Percentiles rank a stretch among this genome's conserved stretches.
Conservation (phyloP, 2,797 vertebrate species). For the Erpetoichthys calabaricus region DNA sequence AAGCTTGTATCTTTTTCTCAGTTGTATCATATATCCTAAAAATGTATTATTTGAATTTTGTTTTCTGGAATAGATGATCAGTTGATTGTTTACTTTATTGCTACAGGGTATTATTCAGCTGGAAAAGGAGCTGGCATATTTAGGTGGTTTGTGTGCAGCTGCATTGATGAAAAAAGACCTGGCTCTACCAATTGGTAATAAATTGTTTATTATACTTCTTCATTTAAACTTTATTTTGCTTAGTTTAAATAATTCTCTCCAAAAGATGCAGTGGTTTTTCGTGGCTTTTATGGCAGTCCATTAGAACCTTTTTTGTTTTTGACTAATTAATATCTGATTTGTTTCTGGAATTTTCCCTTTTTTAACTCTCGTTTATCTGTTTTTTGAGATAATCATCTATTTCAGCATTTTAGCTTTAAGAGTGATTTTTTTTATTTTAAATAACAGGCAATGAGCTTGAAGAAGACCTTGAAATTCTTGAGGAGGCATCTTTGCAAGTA, state of each 20-base stretch:
- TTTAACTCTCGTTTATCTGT: no score
- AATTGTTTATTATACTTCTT: background rate
- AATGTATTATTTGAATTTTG: no score
- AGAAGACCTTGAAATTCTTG: constrained; percentile 95
- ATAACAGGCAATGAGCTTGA: constrained; percentile 81
- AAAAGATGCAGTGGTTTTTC: background rate
- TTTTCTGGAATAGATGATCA: no score
- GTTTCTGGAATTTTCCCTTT: no score
- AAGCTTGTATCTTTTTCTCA: no score
- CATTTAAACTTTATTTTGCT: background rate
- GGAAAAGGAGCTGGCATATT: constrained; percentile 89
- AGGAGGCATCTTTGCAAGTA: constrained; percentile 95
- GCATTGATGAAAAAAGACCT: constrained; percentile 98
- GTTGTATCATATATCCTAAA: no score
- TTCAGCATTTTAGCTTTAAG: constrained; percentile 1
- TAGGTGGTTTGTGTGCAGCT: constrained; percentile 90
- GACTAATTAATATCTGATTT: no score
- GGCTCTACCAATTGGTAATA: constrained; percentile 81
- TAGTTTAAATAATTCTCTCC: constrained; percentile 2
- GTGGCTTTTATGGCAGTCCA: background rate
- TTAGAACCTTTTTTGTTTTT: no score
- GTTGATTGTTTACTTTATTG: constrained; percentile 1
- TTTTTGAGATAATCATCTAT: background rate
- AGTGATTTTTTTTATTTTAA: constrained; percentile 9
- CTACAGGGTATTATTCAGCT: constrained; percentile 90